Evolutionary conservation across 2,113 vertebrate genomes (phyloP), one percentile per base, ranked within the genome.

Genomic region (Hepsetus odoe): DNA sequence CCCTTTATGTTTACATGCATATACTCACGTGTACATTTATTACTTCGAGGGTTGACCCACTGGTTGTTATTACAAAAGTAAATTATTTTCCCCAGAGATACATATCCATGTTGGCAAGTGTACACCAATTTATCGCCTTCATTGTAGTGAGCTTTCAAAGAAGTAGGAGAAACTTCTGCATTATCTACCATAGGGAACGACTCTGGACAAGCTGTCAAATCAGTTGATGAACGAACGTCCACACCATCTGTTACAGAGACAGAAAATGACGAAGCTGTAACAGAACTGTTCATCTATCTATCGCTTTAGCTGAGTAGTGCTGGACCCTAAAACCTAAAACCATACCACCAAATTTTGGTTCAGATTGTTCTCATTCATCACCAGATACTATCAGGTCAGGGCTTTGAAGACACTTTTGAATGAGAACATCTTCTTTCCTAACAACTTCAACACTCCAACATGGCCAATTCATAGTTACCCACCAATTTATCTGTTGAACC

Each of bases 1-100:
- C 24, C 58, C 35, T 55, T 12, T 51, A 30, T 13, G 38, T 40
- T 32, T 46, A 46, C 9, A 46, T 30, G 12, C 0, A 75, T 26
- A 16, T 49, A 83, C 86, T 76, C 59, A 87, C 86, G 66, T 74
- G 68, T 38, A 73, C 86, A 87, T 55, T 55, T 38, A 5, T 0
- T 5, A 18, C 1, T 22, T 66, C 49, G 42, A 28, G 0, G 0
- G 26, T 12, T 56, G 16, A 0, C 6, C 86, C 84, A 87, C 16
- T 40, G 10, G 7, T 75, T 33, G 2, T 72, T 9, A 0, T 7
- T 5, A 53, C 86, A 85, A 5, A 2, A 0, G 5, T 69, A 83
- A 9, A 2, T 66, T 11, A 83, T 76, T 74, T 61, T 75, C 64
- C 40, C 72, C 26, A 4, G 56, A 49, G 79, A 70, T 30, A 28